Percentiles rank a stretch among this genome's conserved stretches.
These are phyloP conservation scores for Melanostoma mellinum DNA, from an alignment of 2,888 invertebrate species.

Conservation along the genomic window DNA sequence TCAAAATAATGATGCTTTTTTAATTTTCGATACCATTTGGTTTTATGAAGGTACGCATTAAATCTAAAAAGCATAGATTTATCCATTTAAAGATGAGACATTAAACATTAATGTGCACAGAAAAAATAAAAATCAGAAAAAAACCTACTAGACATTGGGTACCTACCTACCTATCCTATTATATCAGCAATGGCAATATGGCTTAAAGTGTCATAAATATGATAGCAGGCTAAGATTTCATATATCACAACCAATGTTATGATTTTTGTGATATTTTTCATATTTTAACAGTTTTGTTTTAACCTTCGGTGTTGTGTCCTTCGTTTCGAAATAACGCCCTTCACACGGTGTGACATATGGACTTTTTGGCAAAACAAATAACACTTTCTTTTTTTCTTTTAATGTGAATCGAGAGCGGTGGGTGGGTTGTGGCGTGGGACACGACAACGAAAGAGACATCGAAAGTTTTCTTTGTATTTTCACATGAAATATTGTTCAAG, in stretches of 20 bases:
- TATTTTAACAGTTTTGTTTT: not conserved
- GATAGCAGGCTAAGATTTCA: conserved; percentile 27
- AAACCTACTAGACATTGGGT: no score
- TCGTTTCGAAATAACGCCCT: not conserved
- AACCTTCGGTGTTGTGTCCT: not conserved
- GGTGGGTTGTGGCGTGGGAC: not conserved
- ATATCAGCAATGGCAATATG: conserved; percentile 6
- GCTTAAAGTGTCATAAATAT: conserved; percentile 45
- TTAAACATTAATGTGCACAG: conserved; percentile 32
- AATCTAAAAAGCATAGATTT: conserved; percentile 11
- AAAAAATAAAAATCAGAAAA: no score
- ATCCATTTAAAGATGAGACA: conserved; percentile 2
- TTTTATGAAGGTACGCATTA: conserved; percentile 23
- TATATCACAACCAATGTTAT: conserved; percentile 22
- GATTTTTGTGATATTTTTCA: conserved; percentile 24
- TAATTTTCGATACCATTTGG: conserved; percentile 48
- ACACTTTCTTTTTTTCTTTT: conserved; percentile 18
- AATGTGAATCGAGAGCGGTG: not conserved
- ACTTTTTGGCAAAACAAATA: conserved; percentile 55
- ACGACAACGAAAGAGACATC: conserved; percentile 1
- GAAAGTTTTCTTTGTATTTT: not conserved
- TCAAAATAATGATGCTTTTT: conserved; percentile 16
- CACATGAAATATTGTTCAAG: not conserved
- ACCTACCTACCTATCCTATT: no score
- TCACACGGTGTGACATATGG: conserved; percentile 36